A percentile compares a stretch with the other conserved stretches of the same genome.
These are phyloP conservation scores for Epizoanthus ramosus DNA, from an alignment of 92 coral and sea anemone species.

Conservation along the genomic window DNA sequence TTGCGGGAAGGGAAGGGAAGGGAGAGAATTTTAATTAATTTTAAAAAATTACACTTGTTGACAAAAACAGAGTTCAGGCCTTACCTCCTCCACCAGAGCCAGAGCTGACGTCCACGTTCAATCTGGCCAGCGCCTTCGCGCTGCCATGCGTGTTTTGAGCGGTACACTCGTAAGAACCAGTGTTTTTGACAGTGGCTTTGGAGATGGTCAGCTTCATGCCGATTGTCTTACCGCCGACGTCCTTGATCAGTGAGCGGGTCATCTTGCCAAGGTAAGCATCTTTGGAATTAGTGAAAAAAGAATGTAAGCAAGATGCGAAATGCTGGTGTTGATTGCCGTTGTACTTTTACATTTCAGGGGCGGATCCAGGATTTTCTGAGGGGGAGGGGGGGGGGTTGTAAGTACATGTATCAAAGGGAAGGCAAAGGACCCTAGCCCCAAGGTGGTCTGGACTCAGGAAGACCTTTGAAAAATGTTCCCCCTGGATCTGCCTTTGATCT, in stretches of 20 bases:
- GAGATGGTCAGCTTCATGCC: conserved; percentile 66
- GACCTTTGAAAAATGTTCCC: no score
- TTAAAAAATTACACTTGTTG: background rate
- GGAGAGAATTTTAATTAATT: background rate
- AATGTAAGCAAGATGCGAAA: no score
- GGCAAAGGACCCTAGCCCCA: no score
- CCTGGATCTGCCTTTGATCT: no score
- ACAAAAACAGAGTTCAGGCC: background rate
- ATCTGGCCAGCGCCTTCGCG: conserved; percentile 40
- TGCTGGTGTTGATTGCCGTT: no score
- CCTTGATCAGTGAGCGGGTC: conserved; percentile 48
- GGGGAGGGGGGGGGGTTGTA: no score
- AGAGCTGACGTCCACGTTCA: conserved; percentile 62
- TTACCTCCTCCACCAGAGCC: conserved; percentile 56
- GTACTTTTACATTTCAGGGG: no score
- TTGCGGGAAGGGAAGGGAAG: background rate
- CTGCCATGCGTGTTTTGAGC: conserved; percentile 66
- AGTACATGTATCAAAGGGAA: no score
- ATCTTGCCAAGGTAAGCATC: conserved; percentile 71
- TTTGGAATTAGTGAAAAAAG: background rate
- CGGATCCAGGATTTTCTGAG: no score
- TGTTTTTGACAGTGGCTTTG: conserved; percentile 58
- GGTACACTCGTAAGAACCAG: conserved; percentile 75
- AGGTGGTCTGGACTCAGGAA: no score
- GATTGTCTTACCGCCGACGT: conserved; percentile 51